Conservation (phyloP, 2,113 vertebrate genomes). For the Suricata suricatta region DNA sequence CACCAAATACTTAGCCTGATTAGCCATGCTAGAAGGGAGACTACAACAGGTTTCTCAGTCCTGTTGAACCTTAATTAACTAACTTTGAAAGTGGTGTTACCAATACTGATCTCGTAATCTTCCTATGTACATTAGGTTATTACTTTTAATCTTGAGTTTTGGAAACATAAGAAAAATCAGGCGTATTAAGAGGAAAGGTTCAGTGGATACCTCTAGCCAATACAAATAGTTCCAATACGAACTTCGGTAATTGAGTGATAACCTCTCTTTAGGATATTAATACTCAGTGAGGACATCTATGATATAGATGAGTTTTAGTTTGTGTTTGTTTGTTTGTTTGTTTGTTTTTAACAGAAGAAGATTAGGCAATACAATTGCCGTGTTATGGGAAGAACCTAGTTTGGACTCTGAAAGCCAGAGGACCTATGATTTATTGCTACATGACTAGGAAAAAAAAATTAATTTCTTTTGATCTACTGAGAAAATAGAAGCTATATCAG, state of each 20-base stretch:
- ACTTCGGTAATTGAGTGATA: not conserved
- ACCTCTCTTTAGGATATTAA: not conserved
- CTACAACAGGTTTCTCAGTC: not conserved
- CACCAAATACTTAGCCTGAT: not conserved
- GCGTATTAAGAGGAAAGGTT: not conserved
- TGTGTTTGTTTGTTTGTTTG: not conserved
- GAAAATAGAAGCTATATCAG: conserved; percentile 33
- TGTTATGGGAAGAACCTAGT: not conserved
- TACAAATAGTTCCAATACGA: not conserved
- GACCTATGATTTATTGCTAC: conserved; percentile 32
- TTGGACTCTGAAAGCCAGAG: not conserved
- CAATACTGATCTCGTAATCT: not conserved
- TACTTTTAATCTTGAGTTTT: not conserved
- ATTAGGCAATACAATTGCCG: not conserved
- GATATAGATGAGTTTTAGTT: not conserved
- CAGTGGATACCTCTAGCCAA: not conserved
- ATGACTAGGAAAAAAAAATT: not conserved
- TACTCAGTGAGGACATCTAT: not conserved
- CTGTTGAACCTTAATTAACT: not conserved
- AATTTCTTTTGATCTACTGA: conserved; percentile 58
- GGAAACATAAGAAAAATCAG: not conserved
- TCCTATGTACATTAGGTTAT: not conserved
- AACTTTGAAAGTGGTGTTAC: not conserved
- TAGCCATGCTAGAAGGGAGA: not conserved
- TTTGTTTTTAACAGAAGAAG: not conserved